A percentile compares a stretch with the other conserved stretches of the same genome.
phyloP scores from a whole-genome alignment of 2,113 vertebrate genomes.

The Embiotoca jacksoni region DNA sequence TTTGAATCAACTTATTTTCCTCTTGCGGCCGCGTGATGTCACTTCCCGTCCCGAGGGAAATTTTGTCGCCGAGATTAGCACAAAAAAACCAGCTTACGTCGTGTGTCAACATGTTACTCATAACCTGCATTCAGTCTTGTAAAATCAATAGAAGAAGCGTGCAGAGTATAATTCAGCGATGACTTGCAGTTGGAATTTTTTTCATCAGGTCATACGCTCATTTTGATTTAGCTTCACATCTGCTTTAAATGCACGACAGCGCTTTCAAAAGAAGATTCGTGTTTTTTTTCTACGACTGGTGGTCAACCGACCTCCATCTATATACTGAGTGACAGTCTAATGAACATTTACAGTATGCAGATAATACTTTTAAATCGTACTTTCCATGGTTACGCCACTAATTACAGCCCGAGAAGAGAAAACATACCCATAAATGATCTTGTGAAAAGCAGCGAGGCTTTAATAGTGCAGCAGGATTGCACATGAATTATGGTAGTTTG shows the following conservation, averaged over 20 bases:
- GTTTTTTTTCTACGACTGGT: background rate
- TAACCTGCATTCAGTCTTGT: background rate
- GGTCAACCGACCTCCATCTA: conserved; percentile 19
- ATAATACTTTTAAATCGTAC: conserved; percentile 38
- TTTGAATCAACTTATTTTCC: background rate
- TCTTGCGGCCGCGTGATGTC: background rate
- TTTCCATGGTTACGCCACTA: conserved; percentile 46
- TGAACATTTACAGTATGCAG: conserved; percentile 36
- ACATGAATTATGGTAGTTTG: conserved; percentile 53
- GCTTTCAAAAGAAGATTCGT: background rate
- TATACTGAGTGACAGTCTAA: conserved; percentile 50
- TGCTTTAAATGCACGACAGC: conserved; percentile 1
- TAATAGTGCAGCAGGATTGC: conserved; percentile 41
- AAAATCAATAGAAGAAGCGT: background rate
- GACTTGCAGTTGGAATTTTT: too few relatives aligned
- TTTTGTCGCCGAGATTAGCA: too few relatives aligned
- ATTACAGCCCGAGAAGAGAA: conserved; percentile 37
- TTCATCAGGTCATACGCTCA: background rate
- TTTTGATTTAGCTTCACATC: background rate
- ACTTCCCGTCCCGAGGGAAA: background rate
- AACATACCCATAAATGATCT: conserved; percentile 55
- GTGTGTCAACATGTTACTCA: background rate
- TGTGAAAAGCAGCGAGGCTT: conserved; percentile 34
- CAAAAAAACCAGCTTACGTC: too few relatives aligned
- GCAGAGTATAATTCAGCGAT: too few relatives aligned